Percentiles rank a stretch among this genome's conserved stretches.
These are phyloP conservation scores for Botia almorhae DNA, from an alignment of 2,797 vertebrate species.

Conservation along the genomic window DNA sequence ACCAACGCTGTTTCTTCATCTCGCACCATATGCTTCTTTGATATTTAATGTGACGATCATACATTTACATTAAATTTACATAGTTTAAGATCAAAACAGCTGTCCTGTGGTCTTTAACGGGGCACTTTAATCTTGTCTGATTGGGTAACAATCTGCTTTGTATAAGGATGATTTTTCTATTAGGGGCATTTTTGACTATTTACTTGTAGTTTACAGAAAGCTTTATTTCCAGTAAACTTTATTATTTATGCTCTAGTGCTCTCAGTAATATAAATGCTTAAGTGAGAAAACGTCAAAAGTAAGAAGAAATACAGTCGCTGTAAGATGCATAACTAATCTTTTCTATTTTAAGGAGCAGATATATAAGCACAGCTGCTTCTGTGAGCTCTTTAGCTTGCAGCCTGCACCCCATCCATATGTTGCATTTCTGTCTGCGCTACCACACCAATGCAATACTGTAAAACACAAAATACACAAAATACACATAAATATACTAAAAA, in stretches of 20 bases:
- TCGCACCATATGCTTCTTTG: no score
- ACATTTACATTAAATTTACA: no score
- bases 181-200: neutral
- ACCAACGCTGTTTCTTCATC: no score
- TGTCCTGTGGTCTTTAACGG: no score
- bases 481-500: neutral
- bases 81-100: no score
- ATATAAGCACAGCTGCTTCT: constrained; percentile 68
- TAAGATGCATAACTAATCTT: constrained; percentile 3
- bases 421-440: neutral
- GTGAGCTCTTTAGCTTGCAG: constrained; percentile 57
- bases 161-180: neutral
- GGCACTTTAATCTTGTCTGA: no score
- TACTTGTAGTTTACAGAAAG: no score
- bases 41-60: no score
- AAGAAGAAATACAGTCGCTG: neutral
- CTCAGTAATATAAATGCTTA: neutral
- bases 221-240: no score
- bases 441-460: neutral
- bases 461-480: neutral
- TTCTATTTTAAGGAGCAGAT: constrained; percentile 46
- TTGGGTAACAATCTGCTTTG: neutral
- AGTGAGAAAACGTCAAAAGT: neutral
- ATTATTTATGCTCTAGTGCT: neutral
- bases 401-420: constrained; percentile 52